A percentile compares a stretch with the other conserved stretches of the same genome.
phyloP scores from a whole-genome alignment of 1,140 invertebrate genomes.

The Hylyphantes graminicola region DNA sequence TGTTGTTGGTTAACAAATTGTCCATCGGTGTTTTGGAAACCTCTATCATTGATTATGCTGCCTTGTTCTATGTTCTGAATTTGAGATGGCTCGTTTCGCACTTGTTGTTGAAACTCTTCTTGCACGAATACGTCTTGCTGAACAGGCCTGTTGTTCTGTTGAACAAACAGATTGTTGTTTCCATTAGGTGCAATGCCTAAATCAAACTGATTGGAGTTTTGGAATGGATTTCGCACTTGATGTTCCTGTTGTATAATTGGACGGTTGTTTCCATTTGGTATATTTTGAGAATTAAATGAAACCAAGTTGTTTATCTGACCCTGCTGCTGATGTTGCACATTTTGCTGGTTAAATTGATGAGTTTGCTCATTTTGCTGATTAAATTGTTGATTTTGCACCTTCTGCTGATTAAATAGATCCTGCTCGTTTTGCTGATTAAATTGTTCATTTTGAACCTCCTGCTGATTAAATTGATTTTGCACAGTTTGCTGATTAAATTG shows the following conservation, averaged over 20 bases:
- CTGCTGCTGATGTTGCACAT: neutral
- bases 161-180: neutral
- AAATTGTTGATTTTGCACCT: conserved; percentile 6
- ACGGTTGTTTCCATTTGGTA: neutral
- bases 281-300: neutral
- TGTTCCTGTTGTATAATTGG: neutral
- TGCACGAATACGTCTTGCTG: too few species aligned
- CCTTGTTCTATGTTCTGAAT: neutral
- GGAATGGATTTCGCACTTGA: too few species aligned
- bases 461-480: neutral
- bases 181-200: neutral
- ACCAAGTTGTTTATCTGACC: neutral
- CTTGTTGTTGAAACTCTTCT: neutral
- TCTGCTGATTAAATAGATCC: neutral
- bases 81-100: neutral
- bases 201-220: too few species aligned
- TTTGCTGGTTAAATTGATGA: neutral
- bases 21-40: neutral
- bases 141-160: too few species aligned
- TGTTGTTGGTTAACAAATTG: too few species aligned
- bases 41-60: neutral
- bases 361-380: neutral
- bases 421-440: neutral
- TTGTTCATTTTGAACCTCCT: neutral
- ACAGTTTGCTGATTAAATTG: neutral